Conservation (phyloP, 2,888 invertebrate genomes). For the Epirrhoe tristata region DNA sequence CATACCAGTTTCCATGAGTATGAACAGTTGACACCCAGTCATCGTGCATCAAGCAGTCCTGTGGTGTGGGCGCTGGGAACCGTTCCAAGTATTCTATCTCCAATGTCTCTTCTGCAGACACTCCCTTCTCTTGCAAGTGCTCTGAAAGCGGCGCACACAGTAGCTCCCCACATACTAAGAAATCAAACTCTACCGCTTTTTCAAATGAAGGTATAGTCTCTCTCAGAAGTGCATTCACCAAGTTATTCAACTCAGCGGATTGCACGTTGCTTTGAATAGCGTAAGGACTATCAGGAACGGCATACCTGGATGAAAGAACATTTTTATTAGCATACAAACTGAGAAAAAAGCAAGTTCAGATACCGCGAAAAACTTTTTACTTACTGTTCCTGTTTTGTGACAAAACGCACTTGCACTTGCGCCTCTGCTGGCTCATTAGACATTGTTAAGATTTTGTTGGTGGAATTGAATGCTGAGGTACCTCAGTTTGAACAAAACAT, state of each 20-base stretch:
- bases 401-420: constrained; percentile 91
- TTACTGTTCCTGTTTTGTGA: constrained; percentile 93
- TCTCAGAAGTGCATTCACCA: constrained; percentile 92
- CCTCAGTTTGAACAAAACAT: neutral
- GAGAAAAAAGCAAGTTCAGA: constrained; percentile 12
- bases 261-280: constrained; percentile 91
- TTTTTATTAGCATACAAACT: constrained; percentile 3
- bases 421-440: constrained; percentile 69
- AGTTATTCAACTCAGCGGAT: constrained; percentile 89
- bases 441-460: constrained; percentile 50
- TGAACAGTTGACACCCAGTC: constrained; percentile 98
- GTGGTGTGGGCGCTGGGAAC: constrained; percentile 95
- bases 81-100: constrained; percentile 96
- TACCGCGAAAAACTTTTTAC: constrained; percentile 62
- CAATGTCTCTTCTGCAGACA: constrained; percentile 93
- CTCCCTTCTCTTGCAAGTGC: constrained; percentile 90
- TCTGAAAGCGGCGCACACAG: constrained; percentile 89
- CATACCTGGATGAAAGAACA: constrained; percentile 86
- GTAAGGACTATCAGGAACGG: constrained; percentile 93
- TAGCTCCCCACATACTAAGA: constrained; percentile 93
- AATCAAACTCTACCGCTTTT: constrained; percentile 92
- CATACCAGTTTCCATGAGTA: constrained; percentile 88
- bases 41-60: constrained; percentile 96
- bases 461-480: neutral
- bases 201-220: constrained; percentile 73